Base-by-base conservation (phyloP, 2,888 invertebrate genomes). In the Leptinotarsa juncta region DNA sequence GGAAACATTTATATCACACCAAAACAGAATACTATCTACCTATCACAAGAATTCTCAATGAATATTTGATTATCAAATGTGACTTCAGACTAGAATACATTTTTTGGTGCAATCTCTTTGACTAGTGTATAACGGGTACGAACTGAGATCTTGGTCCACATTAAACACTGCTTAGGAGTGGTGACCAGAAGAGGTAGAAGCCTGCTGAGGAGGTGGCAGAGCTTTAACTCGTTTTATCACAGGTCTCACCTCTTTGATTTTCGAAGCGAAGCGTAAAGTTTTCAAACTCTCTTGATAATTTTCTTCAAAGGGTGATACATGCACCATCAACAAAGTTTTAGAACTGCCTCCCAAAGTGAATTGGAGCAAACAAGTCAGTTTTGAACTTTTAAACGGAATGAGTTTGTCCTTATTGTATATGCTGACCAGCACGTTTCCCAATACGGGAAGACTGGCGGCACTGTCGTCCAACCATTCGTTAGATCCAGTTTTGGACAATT, bases 301-400 rank as follows among this genome's bases (percentile, higher is more conserved):
- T 82, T 96, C 95, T 84, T 95, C 94, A 81, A 94, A 92, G 60
- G 97, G 97, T 16, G 96, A 93, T 81, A 97, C 92, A 88, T 97
- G 97, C 53, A 97, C 94, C 87, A 97, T 94, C 96, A 97, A 97
- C 55, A 97, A 90, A 0, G 96, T 96, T 88, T 97, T 97, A 0
- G 96, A 96, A 87, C 96, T 97, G 1, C 97, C 97, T 10, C 97
- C 97, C 14, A 97, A 89, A 78, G 94, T 94, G 16, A 96, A 96
- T 92, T 96, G 96, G 72, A 97, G 88, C 26, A 97, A 89, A 87
- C 95, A 95, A 0, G 97, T 97, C 20, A 97, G 88, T 86, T 97
- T 97, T 0, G 96, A 96, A 88, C 97, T 95, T 71, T 97, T 90
- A 86, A 96, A 97, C 0, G 97, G 97, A 67, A 97, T 91, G 85